Base-by-base conservation (phyloP, 2,113 vertebrate species). In the Alligator mississippiensis region DNA sequence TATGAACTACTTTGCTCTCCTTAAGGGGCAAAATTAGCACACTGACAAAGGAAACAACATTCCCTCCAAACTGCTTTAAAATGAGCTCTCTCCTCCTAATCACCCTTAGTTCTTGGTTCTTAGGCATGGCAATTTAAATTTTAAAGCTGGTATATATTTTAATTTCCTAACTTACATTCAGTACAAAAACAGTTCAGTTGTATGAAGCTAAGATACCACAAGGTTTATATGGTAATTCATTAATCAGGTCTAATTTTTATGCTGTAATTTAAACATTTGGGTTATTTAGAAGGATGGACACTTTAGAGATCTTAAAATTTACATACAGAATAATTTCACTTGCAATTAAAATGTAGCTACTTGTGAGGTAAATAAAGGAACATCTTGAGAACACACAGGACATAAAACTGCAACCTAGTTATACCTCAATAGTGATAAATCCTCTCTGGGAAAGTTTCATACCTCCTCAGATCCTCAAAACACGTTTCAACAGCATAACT, bases 381-480 rank as follows among this genome's bases (percentile, higher is more conserved):
- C 47, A 81, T 47, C 30, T 82, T 55, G 38, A 60, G 75, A 93
- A 66, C 54, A 80, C 27, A 82, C 59, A 93, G 27, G 18, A 90
- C 85, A 75, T 8, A 19, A 34, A 27, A 77, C 59, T 68, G 72
- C 55, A 70, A 59, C 72, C 91, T 90, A 79, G 85, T 85, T 7
- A 94, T 77, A 90, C 82, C 68, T 93, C 79, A 24, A 58, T 25
- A 3, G 58, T 90, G 79, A 90, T 72, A 90, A 82, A 17, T 82
- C 9, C 57, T 62, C 74, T 76, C 57, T 57, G 66, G 38, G 61
- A 47, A 47, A 47, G 47, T 9, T 47, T 47, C 47, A 47, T 47
- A 9, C 47, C 47, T 47, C 47, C 22, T 12, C 22, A 38, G 21
- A 47, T 6, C 34, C 14, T 21, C 70, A 47, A 62, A 24, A 19